Conservation (phyloP, 2,888 invertebrate species). For the Tribolium freemani region DNA sequence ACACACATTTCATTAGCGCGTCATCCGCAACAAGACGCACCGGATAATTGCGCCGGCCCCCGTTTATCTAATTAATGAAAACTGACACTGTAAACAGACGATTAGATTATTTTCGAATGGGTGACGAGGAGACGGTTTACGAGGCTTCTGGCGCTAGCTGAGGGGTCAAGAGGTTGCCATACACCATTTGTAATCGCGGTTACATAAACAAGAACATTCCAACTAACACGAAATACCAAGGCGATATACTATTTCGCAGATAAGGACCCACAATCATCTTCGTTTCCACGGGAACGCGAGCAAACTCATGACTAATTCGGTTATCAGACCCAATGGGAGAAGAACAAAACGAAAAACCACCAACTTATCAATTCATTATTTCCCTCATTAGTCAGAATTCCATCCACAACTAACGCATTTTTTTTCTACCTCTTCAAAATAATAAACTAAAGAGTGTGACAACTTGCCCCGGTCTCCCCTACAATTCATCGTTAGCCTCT, state of each 20-base stretch:
- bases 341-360: background rate
- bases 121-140: constrained; percentile 29
- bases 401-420: no score
- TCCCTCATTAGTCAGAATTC: background rate
- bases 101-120: constrained; percentile 25
- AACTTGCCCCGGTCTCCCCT: background rate
- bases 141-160: constrained; percentile 21
- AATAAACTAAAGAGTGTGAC: no score
- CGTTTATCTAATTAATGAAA: constrained; percentile 22
- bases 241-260: constrained; percentile 26
- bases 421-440: no score
- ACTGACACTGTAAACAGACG: constrained; percentile 22
- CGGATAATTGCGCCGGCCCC: constrained; percentile 15
- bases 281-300: constrained; percentile 1
- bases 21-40: constrained; percentile 14
- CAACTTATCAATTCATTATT: background rate
- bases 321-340: background rate
- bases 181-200: constrained; percentile 36
- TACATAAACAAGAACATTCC: constrained; percentile 38
- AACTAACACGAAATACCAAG: constrained; percentile 6
- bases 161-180: constrained; percentile 34
- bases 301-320: constrained; percentile 11
- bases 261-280: constrained; percentile 16
- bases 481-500: background rate
- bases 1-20: constrained; percentile 57